Evolutionary conservation across 2,113 vertebrate genomes (phyloP).

Genomic region (Pleuronectes platessa): DNA sequence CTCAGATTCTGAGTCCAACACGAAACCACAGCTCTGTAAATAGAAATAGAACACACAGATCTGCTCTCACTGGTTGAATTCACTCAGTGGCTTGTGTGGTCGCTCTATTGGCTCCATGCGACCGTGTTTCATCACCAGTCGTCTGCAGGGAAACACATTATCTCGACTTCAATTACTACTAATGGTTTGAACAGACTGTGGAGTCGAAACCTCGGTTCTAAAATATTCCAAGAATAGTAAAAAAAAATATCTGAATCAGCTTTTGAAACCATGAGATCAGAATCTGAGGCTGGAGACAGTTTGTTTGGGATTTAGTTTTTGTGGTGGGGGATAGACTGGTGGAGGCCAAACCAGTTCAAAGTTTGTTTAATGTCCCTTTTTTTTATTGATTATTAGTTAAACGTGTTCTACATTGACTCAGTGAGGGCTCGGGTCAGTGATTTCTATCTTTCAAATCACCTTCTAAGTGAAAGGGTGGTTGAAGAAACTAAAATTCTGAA

Average conservation of each 20-base stretch:
- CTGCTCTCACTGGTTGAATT: not conserved
- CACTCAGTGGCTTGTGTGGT: conserved; percentile 12
- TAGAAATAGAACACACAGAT: conserved; percentile 4
- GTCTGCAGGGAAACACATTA: conserved; percentile 11
- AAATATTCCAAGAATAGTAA: not conserved
- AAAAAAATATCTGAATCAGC: conserved; percentile 8
- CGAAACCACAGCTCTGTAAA: conserved; percentile 26
- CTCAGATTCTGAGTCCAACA: not conserved
- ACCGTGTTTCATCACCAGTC: conserved; percentile 15
- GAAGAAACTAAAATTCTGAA: not conserved
- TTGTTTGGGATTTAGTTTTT: not conserved
- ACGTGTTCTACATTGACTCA: not conserved
- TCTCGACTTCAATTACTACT: conserved; percentile 15
- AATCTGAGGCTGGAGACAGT: not conserved
- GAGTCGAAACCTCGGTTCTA: not conserved
- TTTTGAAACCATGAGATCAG: not conserved
- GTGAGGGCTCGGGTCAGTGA: no score
- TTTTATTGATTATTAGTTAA: conserved; percentile 6
- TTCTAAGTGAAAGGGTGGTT: not conserved
- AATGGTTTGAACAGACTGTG: conserved; percentile 1
- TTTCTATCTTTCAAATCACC: no score
- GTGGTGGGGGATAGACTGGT: not conserved
- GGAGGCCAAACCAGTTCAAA: not conserved
- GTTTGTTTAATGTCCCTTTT: not conserved
- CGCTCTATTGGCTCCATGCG: conserved; percentile 1